Conservation (phyloP, 2,113 vertebrate species). For the Alligator sinensis region DNA sequence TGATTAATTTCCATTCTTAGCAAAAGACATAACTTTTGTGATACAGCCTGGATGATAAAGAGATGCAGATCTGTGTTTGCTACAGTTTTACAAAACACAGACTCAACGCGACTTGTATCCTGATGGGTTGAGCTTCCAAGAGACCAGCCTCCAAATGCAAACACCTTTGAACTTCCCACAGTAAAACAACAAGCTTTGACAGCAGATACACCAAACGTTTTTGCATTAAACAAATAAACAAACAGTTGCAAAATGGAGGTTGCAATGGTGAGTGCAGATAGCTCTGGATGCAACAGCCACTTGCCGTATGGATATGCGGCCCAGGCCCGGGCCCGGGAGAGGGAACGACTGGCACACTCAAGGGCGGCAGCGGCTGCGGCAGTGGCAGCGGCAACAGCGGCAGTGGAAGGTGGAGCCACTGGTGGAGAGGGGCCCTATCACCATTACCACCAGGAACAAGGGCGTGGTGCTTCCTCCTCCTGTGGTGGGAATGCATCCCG, state of each 20-base stretch:
- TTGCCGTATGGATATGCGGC: slow-evolving; percentile 94
- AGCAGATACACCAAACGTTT: not conserved
- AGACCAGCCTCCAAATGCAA: slow-evolving; percentile 56
- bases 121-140: slow-evolving; percentile 6
- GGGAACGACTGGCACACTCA: slow-evolving; percentile 85
- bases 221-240: not conserved
- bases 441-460: slow-evolving; percentile 84
- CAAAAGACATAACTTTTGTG: slow-evolving; percentile 16
- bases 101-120: not conserved
- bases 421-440: slow-evolving; percentile 82
- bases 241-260: slow-evolving; percentile 89
- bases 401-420: slow-evolving; percentile 77
- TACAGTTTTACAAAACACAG: not conserved
- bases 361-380: slow-evolving; percentile 84
- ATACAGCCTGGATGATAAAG: slow-evolving; percentile 17
- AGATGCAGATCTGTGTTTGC: slow-evolving; percentile 61
- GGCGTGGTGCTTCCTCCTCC: slow-evolving; percentile 81
- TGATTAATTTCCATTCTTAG: not conserved
- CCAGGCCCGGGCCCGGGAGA: slow-evolving; percentile 88
- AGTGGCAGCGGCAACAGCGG: slow-evolving; percentile 83
- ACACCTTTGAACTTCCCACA: slow-evolving; percentile 68
- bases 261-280: slow-evolving; percentile 96
- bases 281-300: slow-evolving; percentile 94
- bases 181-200: not conserved
- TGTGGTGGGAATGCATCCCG: slow-evolving; percentile 35